phyloP scores from a whole-genome alignment of 1,140 invertebrate genomes.

The Yoshiicerus persimilis region DNA sequence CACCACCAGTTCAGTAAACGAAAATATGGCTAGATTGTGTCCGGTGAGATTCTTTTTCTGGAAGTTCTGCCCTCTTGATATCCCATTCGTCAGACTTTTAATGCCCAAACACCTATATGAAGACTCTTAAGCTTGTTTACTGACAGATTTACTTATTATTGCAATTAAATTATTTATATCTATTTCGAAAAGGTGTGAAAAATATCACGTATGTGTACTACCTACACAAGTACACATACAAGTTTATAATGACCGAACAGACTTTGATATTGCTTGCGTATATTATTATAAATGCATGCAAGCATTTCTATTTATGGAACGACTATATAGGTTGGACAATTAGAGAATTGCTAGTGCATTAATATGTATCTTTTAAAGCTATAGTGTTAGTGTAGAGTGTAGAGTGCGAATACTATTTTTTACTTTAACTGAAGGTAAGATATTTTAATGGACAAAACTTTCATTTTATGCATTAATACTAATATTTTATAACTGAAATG shows the following conservation, averaged over 20 bases:
- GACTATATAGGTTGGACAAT: neutral
- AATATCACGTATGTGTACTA: no score
- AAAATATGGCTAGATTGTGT: slow-evolving; percentile 6
- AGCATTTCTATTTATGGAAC: no score
- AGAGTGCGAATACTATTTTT: neutral
- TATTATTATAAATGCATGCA: no score
- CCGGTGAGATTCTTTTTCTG: slow-evolving; percentile 45
- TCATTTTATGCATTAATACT: no score
- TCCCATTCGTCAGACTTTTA: slow-evolving; percentile 26
- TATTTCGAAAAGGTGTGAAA: no score
- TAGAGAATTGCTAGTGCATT: neutral
- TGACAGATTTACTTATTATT: no score
- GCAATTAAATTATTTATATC: no score
- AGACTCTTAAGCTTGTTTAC: neutral
- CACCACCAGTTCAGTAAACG: neutral
- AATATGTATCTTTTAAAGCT: neutral
- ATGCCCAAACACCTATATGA: slow-evolving; percentile 28
- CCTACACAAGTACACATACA: no score
- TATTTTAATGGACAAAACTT: neutral
- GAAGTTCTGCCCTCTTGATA: slow-evolving; percentile 37
- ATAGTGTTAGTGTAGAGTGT: neutral
- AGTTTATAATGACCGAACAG: no score
- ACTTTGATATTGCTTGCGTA: no score
- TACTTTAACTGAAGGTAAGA: neutral
- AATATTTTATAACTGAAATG: no score